Conservation (phyloP, 2,888 invertebrate species). For the Heteromyza rotundicornis region DNA sequence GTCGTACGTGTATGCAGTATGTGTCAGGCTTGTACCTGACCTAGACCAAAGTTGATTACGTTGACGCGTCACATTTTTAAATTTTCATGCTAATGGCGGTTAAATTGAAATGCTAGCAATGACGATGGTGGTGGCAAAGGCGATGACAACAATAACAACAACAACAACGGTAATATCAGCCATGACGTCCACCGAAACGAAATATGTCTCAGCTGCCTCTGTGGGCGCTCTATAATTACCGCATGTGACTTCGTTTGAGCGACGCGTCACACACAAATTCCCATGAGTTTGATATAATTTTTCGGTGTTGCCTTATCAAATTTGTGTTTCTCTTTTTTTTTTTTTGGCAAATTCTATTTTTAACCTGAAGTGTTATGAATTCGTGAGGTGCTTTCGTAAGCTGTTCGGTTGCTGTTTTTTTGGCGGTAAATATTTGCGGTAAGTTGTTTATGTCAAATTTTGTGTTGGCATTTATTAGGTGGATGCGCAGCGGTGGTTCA, state of each 20-base stretch:
- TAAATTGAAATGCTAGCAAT: conserved; percentile 28
- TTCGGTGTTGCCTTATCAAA: not conserved
- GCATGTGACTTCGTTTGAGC: not conserved
- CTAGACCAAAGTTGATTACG: conserved; percentile 51
- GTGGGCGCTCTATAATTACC: not conserved
- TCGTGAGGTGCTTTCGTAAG: too few relatives aligned
- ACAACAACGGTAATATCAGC: not conserved
- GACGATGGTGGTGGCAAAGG: not conserved
- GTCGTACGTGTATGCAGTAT: not conserved
- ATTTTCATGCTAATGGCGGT: conserved; percentile 30
- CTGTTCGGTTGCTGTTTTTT: too few relatives aligned
- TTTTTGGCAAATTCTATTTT: not conserved
- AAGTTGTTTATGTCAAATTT: too few relatives aligned
- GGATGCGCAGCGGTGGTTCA: too few relatives aligned
- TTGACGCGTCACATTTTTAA: conserved; percentile 36
- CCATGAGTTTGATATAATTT: not conserved
- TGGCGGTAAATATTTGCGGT: too few relatives aligned
- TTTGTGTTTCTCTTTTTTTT: not conserved
- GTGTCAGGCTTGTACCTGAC: conserved; percentile 38
- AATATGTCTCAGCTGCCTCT: too few relatives aligned
- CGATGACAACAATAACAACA: not conserved
- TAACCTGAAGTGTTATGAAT: too few relatives aligned
- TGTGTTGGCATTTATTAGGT: too few relatives aligned
- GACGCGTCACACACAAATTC: too few relatives aligned
- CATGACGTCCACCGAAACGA: too few relatives aligned